Percentiles rank a stretch among this genome's conserved stretches.
phyloP scores from a whole-genome alignment of 64 coral and sea anemone species.

The Pocillopora damicornis region DNA sequence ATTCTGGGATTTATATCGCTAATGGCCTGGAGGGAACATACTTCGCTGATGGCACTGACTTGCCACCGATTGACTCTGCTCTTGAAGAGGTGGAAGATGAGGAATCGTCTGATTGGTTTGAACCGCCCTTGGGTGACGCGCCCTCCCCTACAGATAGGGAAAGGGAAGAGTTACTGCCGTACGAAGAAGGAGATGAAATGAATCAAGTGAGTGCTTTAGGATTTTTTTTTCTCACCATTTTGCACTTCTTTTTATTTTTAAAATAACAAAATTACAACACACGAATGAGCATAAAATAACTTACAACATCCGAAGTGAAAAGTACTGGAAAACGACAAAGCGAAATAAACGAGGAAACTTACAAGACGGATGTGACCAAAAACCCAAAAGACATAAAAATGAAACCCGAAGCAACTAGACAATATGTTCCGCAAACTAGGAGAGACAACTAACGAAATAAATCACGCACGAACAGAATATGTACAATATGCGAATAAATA shows the following conservation, averaged over 20 bases:
- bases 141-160: not conserved
- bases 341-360: too few relatives aligned
- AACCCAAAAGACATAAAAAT: too few relatives aligned
- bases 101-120: not conserved
- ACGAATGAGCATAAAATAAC: not conserved
- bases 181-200: slow-evolving; percentile 26
- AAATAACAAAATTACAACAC: not conserved
- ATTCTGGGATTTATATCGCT: slow-evolving; percentile 2
- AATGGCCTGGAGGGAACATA: not conserved
- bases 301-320: not conserved
- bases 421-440: too few relatives aligned
- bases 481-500: too few relatives aligned
- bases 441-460: too few relatives aligned
- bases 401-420: too few relatives aligned
- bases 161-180: not conserved
- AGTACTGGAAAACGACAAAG: too few relatives aligned
- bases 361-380: too few relatives aligned
- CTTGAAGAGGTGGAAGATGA: not conserved
- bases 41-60: not conserved
- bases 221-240: too few relatives aligned
- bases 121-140: not conserved
- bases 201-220: slow-evolving; percentile 16
- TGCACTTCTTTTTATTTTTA: not conserved
- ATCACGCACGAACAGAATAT: too few relatives aligned
- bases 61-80: not conserved